Evolutionary conservation across 1,140 invertebrate species (phyloP), one percentile per base, ranked within the genome.

Genomic region (Physella acuta): DNA sequence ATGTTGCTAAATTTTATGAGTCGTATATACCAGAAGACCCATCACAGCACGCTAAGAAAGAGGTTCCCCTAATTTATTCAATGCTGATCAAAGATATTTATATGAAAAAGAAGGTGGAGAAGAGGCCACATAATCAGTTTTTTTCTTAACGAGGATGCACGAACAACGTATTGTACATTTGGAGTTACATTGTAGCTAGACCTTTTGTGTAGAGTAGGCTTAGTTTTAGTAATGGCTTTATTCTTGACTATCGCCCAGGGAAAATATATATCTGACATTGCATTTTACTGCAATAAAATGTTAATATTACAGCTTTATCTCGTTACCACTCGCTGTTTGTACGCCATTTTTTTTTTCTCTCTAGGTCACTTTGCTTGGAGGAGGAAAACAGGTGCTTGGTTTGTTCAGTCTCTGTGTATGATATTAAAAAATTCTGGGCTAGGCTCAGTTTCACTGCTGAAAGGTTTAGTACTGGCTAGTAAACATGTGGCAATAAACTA

Each of bases 321-420:
- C n/a, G 11, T n/a, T 49, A 14, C 44, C 44, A 14, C n/a, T n/a
- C 44, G 11, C n/a, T n/a, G 11, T 49, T 49, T n/a, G n/a, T n/a
- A n/a, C n/a, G n/a, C n/a, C 53, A 24, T 55, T 55, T 58, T 24
- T 39, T 36, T 59, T 37, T 68, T 64, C 33, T 55, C 39, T 36
- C 14, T 75, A 93, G 93, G 93, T 70, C 92, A 89, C 84, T 98
- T 91, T 85, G 97, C 95, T 0, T 98, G 95, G 95, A 89, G 95
- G 67, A 97, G 97, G 80, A 94, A 93, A 14, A 92, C 91, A 17
- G 84, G 85, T n/a, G 96, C 94, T 0, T 98, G 95, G 95, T 98
- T 97, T 78, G 92, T 98, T 84, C 94, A 97, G 87, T 91, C 94
- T 11, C 85, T 98, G 0, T 92, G 92, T 80, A 84, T 89, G 16